Evolutionary conservation across 2,888 invertebrate genomes (phyloP), one percentile per base, ranked within the genome.

Genomic region (Pseudeuparius sepicola): DNA sequence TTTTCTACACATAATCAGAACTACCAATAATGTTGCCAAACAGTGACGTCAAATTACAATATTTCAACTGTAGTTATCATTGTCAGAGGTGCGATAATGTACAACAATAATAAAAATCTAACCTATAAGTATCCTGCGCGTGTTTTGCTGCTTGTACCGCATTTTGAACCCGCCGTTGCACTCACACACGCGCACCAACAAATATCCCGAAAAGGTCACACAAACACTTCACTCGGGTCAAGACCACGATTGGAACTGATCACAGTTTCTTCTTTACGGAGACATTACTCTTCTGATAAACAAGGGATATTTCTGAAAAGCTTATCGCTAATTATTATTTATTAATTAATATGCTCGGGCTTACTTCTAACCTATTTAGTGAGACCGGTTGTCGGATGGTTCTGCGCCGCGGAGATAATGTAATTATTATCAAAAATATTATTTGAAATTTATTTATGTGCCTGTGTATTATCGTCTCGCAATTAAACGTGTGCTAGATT

Each of bases 101-200:
- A n/a, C n/a, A n/a, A n/a, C n/a, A n/a, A n/a, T n/a, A n/a, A n/a
- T n/a, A n/a, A n/a, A n/a, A n/a, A n/a, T n/a, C n/a, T n/a, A n/a
- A n/a, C n/a, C n/a, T n/a, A n/a, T n/a, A n/a, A n/a, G n/a, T n/a
- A 54, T 53, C 36, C 53, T 46, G 29, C 55, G 48, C 26, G 51
- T 54, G 27, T 47, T 48, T 29, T 45, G 46, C 40, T 55, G 53
- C 34, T 55, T 55, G 45, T 46, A 52, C 39, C 54, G 45, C 54
- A 55, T 55, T 17, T 39, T 41, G 25, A 29, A 26, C 12, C 27
- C 29, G 14, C 24, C 20, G 6, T 20, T 39, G 30, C 15, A 26
- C 39, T 37, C 39, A 33, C 36, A 30, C n/a, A n/a, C n/a, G n/a
- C 24, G 35, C 37, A 41, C 41, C 25, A 37, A n/a, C n/a, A n/a